A percentile compares a stretch with the other conserved stretches of the same genome.
Evolutionary conservation across 2,888 invertebrate genomes (phyloP).

Genomic region (Ectemnius continuus): DNA sequence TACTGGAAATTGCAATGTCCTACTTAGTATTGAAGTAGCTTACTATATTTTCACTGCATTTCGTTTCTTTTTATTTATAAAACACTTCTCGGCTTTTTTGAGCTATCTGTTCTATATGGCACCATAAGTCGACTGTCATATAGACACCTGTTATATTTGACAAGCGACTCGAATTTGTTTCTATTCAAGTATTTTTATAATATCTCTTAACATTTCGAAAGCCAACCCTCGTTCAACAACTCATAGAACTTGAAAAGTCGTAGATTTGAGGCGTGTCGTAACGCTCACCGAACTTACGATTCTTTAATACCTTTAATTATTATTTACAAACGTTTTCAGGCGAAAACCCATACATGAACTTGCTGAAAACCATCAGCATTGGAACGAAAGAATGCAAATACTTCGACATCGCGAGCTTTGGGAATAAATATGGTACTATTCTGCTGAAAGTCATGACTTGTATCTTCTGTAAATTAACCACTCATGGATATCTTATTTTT

Average conservation of each 20-base stretch:
- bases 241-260: no score
- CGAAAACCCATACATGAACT: slow-evolving; percentile 82
- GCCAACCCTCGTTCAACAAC: no score
- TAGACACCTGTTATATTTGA: slow-evolving; percentile 53
- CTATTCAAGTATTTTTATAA: no score
- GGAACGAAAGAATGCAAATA: slow-evolving; percentile 85
- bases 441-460: background rate
- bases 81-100: no score
- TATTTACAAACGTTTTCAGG: slow-evolving; percentile 66
- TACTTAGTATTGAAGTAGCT: background rate
- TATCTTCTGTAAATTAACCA: slow-evolving; percentile 22
- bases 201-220: no score
- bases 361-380: slow-evolving; percentile 82
- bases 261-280: no score
- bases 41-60: background rate
- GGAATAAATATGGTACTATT: slow-evolving; percentile 87
- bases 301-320: no score
- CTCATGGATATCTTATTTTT: slow-evolving; percentile 28
- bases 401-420: slow-evolving; percentile 87
- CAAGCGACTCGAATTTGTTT: slow-evolving; percentile 22
- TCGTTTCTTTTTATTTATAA: background rate
- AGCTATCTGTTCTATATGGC: no score
- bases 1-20: slow-evolving; percentile 9
- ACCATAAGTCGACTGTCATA: background rate
- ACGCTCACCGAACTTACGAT: no score